Evolutionary conservation across 2,888 invertebrate species (phyloP).

Genomic region (Parelbella ahira): DNA sequence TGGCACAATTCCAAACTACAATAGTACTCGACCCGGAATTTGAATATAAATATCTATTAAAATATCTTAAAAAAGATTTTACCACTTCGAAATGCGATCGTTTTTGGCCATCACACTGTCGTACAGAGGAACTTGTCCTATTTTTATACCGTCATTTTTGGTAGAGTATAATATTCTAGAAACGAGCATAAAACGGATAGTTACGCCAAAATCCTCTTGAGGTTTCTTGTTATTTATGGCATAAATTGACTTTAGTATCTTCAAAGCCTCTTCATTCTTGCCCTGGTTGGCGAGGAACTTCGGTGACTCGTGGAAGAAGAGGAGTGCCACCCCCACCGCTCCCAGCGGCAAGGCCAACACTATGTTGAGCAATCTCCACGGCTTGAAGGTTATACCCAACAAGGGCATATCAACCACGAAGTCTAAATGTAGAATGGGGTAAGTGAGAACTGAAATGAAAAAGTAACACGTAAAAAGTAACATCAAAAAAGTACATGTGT

Average conservation of each 20-base stretch:
- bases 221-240: constrained; percentile 48
- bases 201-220: constrained; percentile 53
- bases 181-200: no score
- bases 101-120: no score
- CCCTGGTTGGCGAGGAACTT: constrained; percentile 86
- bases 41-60: no score
- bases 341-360: constrained; percentile 60
- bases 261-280: constrained; percentile 80
- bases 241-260: constrained; percentile 59
- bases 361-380: constrained; percentile 88
- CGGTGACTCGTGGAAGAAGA: constrained; percentile 87
- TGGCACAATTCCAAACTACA: no score
- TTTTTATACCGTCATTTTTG: no score
- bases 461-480: not conserved
- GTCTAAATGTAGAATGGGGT: constrained; percentile 81
- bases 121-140: no score
- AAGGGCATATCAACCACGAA: constrained; percentile 59
- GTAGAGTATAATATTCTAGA: no score
- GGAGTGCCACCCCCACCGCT: constrained; percentile 79
- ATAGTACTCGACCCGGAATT: no score
- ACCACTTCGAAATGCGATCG: no score
- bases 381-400: constrained; percentile 80
- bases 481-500: not conserved
- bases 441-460: constrained; percentile 80
- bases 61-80: no score